Evolutionary conservation across 2,888 invertebrate species (phyloP).

Genomic region (Choristoneura rosaceana): DNA sequence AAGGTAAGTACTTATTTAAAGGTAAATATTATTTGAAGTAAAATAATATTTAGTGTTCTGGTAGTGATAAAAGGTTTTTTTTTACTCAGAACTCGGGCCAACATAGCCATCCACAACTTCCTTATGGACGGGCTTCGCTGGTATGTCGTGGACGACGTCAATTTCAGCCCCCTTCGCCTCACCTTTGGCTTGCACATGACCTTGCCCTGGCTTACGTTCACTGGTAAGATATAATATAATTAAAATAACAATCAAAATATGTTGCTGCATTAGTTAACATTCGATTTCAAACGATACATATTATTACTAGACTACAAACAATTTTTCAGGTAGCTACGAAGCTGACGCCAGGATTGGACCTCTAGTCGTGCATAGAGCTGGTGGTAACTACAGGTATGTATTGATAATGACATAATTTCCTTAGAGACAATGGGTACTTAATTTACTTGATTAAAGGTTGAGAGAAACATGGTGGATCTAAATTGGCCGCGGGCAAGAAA

Average conservation of each 20-base stretch:
- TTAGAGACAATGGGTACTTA: no score
- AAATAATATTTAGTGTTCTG: no score
- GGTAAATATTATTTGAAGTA: no score
- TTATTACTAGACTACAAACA: not conserved
- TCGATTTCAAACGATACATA: no score
- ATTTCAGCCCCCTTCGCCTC: constrained; percentile 37
- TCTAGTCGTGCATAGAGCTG: constrained; percentile 40
- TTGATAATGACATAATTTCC: not conserved
- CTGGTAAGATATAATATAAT: constrained; percentile 19
- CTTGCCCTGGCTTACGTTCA: constrained; percentile 36
- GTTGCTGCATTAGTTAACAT: no score
- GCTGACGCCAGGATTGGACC: constrained; percentile 38
- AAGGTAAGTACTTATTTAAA: no score
- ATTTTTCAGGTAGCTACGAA: constrained; percentile 24
- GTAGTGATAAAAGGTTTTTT: not conserved
- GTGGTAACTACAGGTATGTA: constrained; percentile 39
- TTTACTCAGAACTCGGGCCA: constrained; percentile 27
- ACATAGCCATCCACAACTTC: constrained; percentile 16
- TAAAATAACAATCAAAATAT: not conserved
- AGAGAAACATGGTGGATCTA: no score
- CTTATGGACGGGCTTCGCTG: constrained; percentile 37
- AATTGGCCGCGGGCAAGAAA: no score
- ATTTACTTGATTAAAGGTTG: no score
- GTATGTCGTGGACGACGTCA: constrained; percentile 39
- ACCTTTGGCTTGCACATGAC: constrained; percentile 36